A percentile compares a stretch with the other conserved stretches of the same genome.
phyloP scores from a whole-genome alignment of 2,888 invertebrate species.

The Mythimna vitellina region DNA sequence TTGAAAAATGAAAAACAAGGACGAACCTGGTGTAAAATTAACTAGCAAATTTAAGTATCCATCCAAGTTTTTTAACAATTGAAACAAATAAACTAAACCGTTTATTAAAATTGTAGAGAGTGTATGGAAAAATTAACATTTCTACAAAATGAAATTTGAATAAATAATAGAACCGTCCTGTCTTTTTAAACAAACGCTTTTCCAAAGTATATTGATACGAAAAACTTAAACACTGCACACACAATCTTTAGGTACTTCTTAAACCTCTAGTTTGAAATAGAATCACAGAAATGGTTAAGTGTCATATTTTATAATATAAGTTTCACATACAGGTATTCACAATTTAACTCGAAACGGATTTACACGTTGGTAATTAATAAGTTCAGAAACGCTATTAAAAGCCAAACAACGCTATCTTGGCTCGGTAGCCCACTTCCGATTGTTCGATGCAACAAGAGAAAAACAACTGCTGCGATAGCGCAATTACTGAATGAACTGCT shows the following conservation, averaged over 20 bases:
- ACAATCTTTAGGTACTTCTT: neutral
- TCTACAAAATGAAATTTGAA: too few species aligned
- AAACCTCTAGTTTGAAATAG: neutral
- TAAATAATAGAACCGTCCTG: too few species aligned
- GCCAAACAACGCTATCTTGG: conserved; percentile 23
- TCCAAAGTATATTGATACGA: neutral
- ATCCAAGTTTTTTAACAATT: too few species aligned
- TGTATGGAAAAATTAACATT: too few species aligned
- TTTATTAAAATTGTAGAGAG: too few species aligned
- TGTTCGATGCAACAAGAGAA: conserved; percentile 30
- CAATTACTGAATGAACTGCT: conserved; percentile 2
- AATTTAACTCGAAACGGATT: neutral
- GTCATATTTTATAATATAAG: too few species aligned
- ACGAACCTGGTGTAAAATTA: too few species aligned
- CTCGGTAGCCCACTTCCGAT: conserved; percentile 23
- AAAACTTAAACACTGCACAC: neutral
- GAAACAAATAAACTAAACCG: too few species aligned
- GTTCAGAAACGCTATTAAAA: neutral
- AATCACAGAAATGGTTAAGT: too few species aligned
- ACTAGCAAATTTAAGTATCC: too few species aligned
- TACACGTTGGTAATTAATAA: neutral
- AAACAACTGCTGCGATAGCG: conserved; percentile 16
- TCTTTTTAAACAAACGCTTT: too few species aligned
- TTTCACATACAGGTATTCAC: too few species aligned
- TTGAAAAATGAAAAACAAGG: neutral